Conservation (phyloP, 1,140 invertebrate genomes). For the Sarcophaga peregrina region DNA sequence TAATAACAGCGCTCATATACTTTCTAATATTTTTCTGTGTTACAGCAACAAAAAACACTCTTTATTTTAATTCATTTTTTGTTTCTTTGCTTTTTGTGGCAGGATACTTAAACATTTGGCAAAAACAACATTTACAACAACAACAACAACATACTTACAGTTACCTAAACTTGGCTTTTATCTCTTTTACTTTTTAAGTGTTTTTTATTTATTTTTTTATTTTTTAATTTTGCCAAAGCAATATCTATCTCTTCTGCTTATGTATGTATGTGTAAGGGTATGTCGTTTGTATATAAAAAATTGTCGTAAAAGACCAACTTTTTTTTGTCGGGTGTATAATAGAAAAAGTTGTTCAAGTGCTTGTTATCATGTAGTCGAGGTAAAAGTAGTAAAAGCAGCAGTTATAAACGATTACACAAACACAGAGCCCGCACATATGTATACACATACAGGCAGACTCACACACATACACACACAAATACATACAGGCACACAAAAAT, state of each 20-base stretch:
- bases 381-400: neutral
- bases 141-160: neutral
- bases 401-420: constrained; percentile 7
- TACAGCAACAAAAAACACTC: too few relatives aligned
- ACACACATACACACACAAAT: neutral
- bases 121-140: neutral
- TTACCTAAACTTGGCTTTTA: neutral
- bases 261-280: too few relatives aligned
- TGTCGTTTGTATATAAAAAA: too few relatives aligned
- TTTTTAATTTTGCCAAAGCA: too few relatives aligned
- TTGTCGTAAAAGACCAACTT: neutral
- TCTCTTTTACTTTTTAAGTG: neutral
- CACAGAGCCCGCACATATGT: neutral
- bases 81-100: neutral
- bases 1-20: neutral
- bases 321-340: neutral
- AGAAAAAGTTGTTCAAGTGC: neutral
- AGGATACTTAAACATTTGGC: constrained; percentile 12
- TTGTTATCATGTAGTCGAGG: neutral
- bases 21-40: neutral
- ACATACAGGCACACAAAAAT: neutral
- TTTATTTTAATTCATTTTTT: too few relatives aligned
- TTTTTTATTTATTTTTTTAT: too few relatives aligned
- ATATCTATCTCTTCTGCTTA: too few relatives aligned
- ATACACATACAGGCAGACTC: neutral